Percentiles rank a stretch among this genome's conserved stretches.
phyloP scores from a whole-genome alignment of 2,888 invertebrate species.

The Pomacea canaliculata region DNA sequence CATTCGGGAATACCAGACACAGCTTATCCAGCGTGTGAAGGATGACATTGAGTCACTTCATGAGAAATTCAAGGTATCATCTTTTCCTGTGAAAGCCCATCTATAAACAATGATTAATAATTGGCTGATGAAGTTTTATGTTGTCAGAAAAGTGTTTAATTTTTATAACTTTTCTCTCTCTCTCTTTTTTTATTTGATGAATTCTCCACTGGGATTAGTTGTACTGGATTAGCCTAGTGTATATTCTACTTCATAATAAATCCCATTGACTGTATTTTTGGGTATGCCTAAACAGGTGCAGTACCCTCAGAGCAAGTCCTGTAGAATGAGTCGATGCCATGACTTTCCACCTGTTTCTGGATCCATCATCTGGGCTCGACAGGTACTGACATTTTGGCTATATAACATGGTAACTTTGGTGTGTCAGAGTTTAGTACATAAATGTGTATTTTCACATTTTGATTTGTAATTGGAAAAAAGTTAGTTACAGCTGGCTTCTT shows the following conservation, averaged over 20 bases:
- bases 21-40: conserved; percentile 97
- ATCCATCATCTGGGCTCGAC: conserved; percentile 97
- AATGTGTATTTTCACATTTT: too few relatives aligned
- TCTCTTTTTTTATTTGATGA: too few relatives aligned
- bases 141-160: not conserved
- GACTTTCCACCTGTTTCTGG: conserved; percentile 98
- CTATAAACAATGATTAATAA: not conserved
- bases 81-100: not conserved
- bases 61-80: conserved; percentile 92
- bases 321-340: conserved; percentile 88
- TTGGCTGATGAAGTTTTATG: not conserved
- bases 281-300: conserved; percentile 77
- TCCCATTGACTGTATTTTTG: too few relatives aligned
- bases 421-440: too few relatives aligned
- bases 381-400: conserved; percentile 19
- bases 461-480: too few relatives aligned
- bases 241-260: too few relatives aligned
- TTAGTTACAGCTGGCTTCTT: too few relatives aligned
- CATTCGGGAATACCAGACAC: conserved; percentile 98
- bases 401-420: too few relatives aligned
- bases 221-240: too few relatives aligned
- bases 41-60: conserved; percentile 98
- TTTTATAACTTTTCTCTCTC: not conserved
- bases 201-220: too few relatives aligned
- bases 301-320: conserved; percentile 94